Percentiles rank a stretch among this genome's conserved stretches.
phyloP scores from a whole-genome alignment of 2,113 vertebrate species.

The Notechis scutatus region DNA sequence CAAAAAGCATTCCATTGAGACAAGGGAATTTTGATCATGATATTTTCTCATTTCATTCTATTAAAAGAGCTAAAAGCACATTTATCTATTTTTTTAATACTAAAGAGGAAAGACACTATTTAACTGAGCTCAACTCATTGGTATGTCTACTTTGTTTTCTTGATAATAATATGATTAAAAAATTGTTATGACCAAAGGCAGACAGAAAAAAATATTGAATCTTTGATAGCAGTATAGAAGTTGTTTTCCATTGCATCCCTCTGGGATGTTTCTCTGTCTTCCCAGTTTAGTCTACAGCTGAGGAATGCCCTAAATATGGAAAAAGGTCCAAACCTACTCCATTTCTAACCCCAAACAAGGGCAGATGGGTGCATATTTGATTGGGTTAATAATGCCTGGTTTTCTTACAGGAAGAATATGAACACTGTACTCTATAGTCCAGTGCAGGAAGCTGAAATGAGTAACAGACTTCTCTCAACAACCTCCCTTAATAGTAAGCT shows the following conservation, averaged over 20 bases:
- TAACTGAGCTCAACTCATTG: not conserved
- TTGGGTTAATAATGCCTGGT: not conserved
- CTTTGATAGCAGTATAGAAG: not conserved
- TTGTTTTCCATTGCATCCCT: not conserved
- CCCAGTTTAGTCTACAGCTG: not conserved
- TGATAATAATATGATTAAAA: not conserved
- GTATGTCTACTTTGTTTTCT: not conserved
- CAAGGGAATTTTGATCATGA: not conserved
- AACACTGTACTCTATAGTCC: not conserved
- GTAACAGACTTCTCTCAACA: not conserved
- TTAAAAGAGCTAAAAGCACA: not conserved
- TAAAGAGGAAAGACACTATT: not conserved
- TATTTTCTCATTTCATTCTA: not conserved
- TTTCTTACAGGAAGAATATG: not conserved
- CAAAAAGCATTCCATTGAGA: conserved; percentile 36
- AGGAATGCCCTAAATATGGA: not conserved
- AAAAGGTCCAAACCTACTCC: not conserved
- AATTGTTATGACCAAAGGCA: not conserved
- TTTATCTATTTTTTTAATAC: not conserved
- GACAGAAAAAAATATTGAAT: not conserved
- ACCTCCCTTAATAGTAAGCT: not conserved
- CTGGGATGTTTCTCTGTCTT: not conserved
- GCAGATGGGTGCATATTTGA: not conserved
- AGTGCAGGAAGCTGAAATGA: no score
- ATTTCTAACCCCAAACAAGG: not conserved